These are phyloP conservation scores for Sylvilagus floridanus DNA, from an alignment of 2,797 vertebrate species.

Conservation along the genomic window DNA sequence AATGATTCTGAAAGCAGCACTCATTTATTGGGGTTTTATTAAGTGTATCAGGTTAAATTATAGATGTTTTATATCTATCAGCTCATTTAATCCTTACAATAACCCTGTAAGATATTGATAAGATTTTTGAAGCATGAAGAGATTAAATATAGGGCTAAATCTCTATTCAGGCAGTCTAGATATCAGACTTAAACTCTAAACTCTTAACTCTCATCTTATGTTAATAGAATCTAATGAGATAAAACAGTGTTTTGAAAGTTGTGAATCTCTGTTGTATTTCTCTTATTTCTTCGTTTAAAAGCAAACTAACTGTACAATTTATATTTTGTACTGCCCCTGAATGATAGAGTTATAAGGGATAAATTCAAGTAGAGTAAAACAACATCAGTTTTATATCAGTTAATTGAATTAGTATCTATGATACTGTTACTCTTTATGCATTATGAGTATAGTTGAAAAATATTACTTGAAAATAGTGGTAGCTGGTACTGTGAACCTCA, in stretches of 20 bases:
- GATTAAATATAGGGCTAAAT: slow-evolving; percentile 46
- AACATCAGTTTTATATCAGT: slow-evolving; percentile 14
- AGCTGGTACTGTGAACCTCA: not conserved
- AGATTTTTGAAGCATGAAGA: slow-evolving; percentile 20
- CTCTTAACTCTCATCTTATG: not conserved
- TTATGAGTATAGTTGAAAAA: slow-evolving; percentile 8
- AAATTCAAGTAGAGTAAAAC: slow-evolving; percentile 35
- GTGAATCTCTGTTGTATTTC: not conserved
- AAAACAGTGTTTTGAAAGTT: slow-evolving; percentile 42
- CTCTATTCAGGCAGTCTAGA: not conserved
- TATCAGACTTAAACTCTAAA: slow-evolving; percentile 15
- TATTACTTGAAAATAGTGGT: slow-evolving; percentile 48
- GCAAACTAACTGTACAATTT: not conserved
- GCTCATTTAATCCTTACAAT: slow-evolving; percentile 32
- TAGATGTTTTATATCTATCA: slow-evolving; percentile 15
- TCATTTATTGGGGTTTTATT: not conserved
- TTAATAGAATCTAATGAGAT: slow-evolving; percentile 43
- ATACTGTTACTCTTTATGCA: not conserved
- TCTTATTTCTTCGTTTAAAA: slow-evolving; percentile 58
- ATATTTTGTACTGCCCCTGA: not conserved
- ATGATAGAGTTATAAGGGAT: not conserved
- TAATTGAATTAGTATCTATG: slow-evolving; percentile 48
- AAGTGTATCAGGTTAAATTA: slow-evolving; percentile 28
- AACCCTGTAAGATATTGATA: slow-evolving; percentile 35
- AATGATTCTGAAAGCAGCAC: slow-evolving; percentile 18